These are phyloP conservation scores for Pardalotus punctatus DNA, from an alignment of 2,113 vertebrate species.

Conservation along the genomic window DNA sequence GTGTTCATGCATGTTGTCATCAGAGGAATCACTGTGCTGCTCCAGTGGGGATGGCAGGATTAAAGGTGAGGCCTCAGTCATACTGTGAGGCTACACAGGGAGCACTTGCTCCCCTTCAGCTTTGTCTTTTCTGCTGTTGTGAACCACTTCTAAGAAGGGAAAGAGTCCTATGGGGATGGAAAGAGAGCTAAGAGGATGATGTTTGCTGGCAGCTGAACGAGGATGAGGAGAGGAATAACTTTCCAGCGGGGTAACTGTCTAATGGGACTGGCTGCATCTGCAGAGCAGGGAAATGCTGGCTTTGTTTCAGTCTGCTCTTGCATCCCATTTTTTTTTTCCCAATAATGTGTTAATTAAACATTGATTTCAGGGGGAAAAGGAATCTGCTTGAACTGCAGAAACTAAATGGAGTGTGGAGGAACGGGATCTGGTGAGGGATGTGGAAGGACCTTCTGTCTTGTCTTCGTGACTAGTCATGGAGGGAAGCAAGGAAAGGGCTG, in stretches of 20 bases:
- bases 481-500: background rate
- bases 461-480: slow-evolving; percentile 7
- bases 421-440: slow-evolving; percentile 42
- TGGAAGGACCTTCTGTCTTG: slow-evolving; percentile 57
- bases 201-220: background rate
- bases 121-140: background rate
- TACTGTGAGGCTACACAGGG: background rate
- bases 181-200: background rate
- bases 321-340: slow-evolving; percentile 60
- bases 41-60: background rate
- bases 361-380: slow-evolving; percentile 73
- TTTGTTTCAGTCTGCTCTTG: slow-evolving; percentile 66
- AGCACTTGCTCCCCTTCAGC: background rate
- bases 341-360: slow-evolving; percentile 82
- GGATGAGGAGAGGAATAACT: background rate
- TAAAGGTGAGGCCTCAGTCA: background rate
- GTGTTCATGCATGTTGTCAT: background rate
- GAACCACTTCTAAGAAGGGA: background rate
- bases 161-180: background rate
- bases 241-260: background rate
- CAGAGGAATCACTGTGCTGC: background rate
- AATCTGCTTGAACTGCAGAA: slow-evolving; percentile 72
- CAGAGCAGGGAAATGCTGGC: slow-evolving; percentile 56
- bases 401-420: slow-evolving; percentile 71
- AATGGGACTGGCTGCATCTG: background rate